phyloP scores from a whole-genome alignment of 2,888 invertebrate species.

The Labia minor region DNA sequence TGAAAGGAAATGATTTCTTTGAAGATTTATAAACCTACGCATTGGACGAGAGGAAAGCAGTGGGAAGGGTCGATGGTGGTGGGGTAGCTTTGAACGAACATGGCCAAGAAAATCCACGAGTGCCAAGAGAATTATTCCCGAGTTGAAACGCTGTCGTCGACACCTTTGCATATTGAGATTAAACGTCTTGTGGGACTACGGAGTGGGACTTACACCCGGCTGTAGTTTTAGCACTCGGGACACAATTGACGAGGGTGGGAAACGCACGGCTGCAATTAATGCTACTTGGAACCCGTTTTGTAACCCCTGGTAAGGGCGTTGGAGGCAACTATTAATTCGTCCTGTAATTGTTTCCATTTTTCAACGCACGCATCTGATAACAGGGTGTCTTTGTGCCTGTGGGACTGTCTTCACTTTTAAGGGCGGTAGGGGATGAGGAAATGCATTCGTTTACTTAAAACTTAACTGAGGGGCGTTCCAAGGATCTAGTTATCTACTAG shows the following conservation, averaged over 20 bases:
- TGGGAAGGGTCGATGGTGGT: neutral
- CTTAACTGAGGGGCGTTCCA: neutral
- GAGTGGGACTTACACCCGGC: neutral
- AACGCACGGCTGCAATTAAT: conserved; percentile 5
- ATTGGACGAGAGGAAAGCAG: too few species aligned
- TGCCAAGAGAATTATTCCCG: neutral
- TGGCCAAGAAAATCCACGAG: neutral
- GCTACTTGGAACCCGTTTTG: neutral
- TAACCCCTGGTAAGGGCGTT: neutral
- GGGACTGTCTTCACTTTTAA: neutral
- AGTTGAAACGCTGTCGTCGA: neutral
- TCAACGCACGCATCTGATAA: conserved; percentile 16
- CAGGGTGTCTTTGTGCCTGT: neutral
- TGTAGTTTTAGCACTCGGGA: neutral
- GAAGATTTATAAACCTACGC: too few species aligned
- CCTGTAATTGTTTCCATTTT: conserved; percentile 21
- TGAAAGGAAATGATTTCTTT: too few species aligned
- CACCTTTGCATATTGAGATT: conserved; percentile 8
- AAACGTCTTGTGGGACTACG: neutral
- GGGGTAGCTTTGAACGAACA: neutral
- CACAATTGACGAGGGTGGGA: too few species aligned
- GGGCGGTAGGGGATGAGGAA: too few species aligned
- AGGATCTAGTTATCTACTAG: conserved; percentile 4
- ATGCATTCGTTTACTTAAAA: neutral
- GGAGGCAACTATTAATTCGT: conserved; percentile 14